Base-by-base conservation (phyloP, 2,888 invertebrate species). In the Napeogenes inachia region DNA sequence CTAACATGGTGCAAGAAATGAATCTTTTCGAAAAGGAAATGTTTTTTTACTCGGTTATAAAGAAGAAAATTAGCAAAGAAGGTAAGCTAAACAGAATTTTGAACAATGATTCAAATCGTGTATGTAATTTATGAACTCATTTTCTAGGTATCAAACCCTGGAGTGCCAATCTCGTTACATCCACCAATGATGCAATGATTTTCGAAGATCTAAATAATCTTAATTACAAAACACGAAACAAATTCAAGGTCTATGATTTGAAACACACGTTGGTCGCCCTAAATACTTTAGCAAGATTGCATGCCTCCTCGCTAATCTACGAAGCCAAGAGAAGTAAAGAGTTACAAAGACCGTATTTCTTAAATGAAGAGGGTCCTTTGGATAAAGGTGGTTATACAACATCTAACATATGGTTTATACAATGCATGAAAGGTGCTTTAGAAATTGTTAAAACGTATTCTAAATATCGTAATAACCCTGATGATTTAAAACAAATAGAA, bases 221-320 rank as follows among this genome's bases (percentile, higher is more conserved):
- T 13, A 71, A 82, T n/a, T 90, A 84, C 60, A 79, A 74, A 67
- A 66, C 79, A 47, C 74, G 76, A 42, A 74, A 85, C 68, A 87
- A 84, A 76, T 80, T 85, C 56, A 68, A 78, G 33, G 77, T 82
- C 57, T 89, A 92, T 56, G 91, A 92, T 65, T 74, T 84, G 58
- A 76, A 81, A 2, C 92, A 92, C 67, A 91, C 87, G 12, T 71
- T 85, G 42, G 78, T 83, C 70, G 90, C 91, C 45, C 74, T 92
- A 56, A 77, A 79, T 61, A 81, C 89, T 3, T 69, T 92, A 55
- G 89, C 91, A 1, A 82, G 84, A 66, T 88, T 92, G 68, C 92
- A 92, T 66, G 88, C 91, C 0, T 80, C 88, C n/a, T 81, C 89
- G 3, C 81, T 92, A n/a, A 81, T 92, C 63, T 91, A 79, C 67